These are phyloP conservation scores for Odontocolon sp. DNA, from an alignment of 2,888 invertebrate genomes.

Conservation along the genomic window DNA sequence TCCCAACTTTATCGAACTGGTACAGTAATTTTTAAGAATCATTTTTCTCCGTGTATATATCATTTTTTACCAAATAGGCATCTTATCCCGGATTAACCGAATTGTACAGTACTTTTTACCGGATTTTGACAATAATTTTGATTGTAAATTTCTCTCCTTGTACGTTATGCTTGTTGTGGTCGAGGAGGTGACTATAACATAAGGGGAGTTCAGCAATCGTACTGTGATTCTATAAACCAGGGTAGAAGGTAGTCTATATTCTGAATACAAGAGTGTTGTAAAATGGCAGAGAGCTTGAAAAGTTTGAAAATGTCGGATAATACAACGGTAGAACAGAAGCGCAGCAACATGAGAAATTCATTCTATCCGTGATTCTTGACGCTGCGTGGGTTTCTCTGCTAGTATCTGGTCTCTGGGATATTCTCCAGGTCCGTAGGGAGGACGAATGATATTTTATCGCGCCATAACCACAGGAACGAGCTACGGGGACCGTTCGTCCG, in stretches of 20 bases:
- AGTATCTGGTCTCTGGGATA: background rate
- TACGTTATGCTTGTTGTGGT: background rate
- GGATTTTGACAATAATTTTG: too few species aligned
- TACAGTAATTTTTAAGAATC: too few species aligned
- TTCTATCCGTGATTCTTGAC: background rate
- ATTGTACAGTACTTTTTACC: too few species aligned
- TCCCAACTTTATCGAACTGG: too few species aligned
- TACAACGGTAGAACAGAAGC: too few species aligned
- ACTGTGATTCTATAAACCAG: too few species aligned
- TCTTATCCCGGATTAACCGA: too few species aligned
- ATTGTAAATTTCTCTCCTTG: too few species aligned
- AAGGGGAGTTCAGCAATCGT: too few species aligned
- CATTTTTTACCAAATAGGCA: too few species aligned
- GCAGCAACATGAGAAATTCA: background rate
- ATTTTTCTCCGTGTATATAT: too few species aligned
- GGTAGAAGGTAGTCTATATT: background rate
- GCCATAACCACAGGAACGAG: background rate
- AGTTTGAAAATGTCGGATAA: background rate
- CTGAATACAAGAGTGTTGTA: background rate
- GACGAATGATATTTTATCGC: slow-evolving; percentile 25
- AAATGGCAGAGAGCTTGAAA: background rate
- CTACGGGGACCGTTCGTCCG: background rate
- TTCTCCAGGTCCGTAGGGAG: background rate
- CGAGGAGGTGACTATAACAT: too few species aligned
- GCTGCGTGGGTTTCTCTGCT: background rate